Evolutionary conservation across 35 echinoderm and acorn worm genomes (phyloP).

Genomic region (Nesometra sesokonis): DNA sequence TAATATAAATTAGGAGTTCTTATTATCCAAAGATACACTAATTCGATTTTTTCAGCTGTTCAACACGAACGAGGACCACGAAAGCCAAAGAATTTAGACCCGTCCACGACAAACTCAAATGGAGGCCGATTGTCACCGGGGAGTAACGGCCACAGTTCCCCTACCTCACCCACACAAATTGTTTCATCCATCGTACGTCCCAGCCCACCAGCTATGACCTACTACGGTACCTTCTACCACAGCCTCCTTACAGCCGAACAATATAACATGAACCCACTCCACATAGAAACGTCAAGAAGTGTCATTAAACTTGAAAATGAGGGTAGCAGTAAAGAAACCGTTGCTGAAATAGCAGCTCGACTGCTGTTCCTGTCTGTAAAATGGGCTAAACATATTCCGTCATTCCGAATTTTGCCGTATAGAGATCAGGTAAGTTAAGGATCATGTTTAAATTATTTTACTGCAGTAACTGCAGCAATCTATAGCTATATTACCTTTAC

Average conservation of each 20-base stretch:
- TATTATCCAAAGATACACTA: no score
- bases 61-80: constrained; percentile 94
- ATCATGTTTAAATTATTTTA: no score
- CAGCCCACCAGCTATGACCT: constrained; percentile 39
- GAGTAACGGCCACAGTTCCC: constrained; percentile 18
- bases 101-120: background rate
- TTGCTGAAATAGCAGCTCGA: constrained; percentile 75
- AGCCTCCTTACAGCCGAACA: constrained; percentile 90
- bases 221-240: constrained; percentile 98
- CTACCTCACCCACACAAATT: constrained; percentile 9
- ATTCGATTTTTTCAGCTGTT: constrained; percentile 46
- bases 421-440: constrained; percentile 75
- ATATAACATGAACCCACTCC: constrained; percentile 70
- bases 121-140: constrained; percentile 2
- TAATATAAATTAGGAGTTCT: no score
- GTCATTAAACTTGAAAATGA: background rate
- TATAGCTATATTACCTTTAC: no score
- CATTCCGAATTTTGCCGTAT: constrained; percentile 76
- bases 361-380: constrained; percentile 87
- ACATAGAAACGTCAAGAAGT: background rate
- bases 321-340: constrained; percentile 18
- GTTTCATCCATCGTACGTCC: constrained; percentile 2
- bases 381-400: constrained; percentile 97
- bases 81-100: constrained; percentile 52
- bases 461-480: no score